A percentile compares a stretch with the other conserved stretches of the same genome.
Evolutionary conservation across 53 echinoderm and acorn worm genomes (phyloP).

Genomic region (Holothuria scabra): DNA sequence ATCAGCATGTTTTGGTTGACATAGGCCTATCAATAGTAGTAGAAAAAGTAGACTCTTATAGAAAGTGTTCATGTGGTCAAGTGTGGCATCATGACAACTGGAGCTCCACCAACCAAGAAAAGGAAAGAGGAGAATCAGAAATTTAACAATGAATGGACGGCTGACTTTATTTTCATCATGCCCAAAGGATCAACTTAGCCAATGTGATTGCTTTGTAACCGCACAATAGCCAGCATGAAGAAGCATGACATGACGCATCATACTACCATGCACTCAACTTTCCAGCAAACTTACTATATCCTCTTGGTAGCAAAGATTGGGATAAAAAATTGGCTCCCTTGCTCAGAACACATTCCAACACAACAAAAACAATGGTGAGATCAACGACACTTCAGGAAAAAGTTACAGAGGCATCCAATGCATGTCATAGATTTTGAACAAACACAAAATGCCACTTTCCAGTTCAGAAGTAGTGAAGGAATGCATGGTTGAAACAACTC

Average conservation of each 20-base stretch:
- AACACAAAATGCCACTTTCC: constrained; percentile 43
- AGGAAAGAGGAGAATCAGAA: constrained; percentile 2
- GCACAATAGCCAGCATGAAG: constrained; percentile 10
- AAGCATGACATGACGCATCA: constrained; percentile 28
- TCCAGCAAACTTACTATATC: constrained; percentile 43
- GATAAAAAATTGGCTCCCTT: background rate
- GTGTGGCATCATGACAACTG: too few relatives aligned
- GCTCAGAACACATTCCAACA: background rate
- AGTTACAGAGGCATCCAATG: constrained; percentile 24
- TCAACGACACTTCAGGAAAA: constrained; percentile 29
- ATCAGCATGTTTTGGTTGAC: too few relatives aligned
- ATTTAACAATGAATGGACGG: background rate
- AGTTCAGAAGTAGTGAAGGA: constrained; percentile 43
- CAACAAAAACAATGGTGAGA: background rate
- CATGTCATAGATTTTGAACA: constrained; percentile 50
- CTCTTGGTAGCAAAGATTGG: constrained; percentile 33
- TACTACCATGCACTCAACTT: constrained; percentile 19
- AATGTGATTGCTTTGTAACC: constrained; percentile 15
- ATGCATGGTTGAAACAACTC: constrained; percentile 46
- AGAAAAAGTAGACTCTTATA: too few relatives aligned
- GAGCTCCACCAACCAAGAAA: background rate
- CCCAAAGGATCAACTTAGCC: constrained; percentile 19
- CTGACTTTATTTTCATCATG: constrained; percentile 10
- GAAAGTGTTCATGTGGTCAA: too few relatives aligned
- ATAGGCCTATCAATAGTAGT: too few relatives aligned